Evolutionary conservation across 92 coral and sea anemone genomes (phyloP).

Genomic region (Heliopora coerulea): DNA sequence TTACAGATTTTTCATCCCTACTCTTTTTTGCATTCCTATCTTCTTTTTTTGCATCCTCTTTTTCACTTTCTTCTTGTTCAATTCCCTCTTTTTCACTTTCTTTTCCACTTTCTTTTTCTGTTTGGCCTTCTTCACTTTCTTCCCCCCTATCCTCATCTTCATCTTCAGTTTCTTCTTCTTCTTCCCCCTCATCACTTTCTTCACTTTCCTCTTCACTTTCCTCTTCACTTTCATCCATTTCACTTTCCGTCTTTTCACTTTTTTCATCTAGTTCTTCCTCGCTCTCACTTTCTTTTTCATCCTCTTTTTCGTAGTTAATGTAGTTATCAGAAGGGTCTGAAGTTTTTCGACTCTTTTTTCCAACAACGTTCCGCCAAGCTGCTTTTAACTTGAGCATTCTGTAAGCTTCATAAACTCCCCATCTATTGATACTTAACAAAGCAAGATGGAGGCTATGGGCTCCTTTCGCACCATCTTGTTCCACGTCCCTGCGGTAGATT

Average conservation of each 20-base stretch:
- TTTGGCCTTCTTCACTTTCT: constrained; percentile 11
- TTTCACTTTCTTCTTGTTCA: neutral
- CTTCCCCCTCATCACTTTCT: constrained; percentile 2
- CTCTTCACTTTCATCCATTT: neutral
- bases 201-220: neutral
- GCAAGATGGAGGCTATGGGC: constrained; percentile 65
- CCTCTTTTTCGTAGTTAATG: constrained; percentile 44
- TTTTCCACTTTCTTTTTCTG: neutral
- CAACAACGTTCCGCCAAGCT: constrained; percentile 80
- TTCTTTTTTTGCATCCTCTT: neutral
- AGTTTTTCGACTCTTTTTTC: constrained; percentile 38
- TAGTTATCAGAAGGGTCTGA: constrained; percentile 52
- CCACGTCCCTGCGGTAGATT: constrained; percentile 51
- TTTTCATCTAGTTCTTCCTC: constrained; percentile 73
- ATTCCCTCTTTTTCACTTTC: neutral
- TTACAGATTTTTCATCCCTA: neutral
- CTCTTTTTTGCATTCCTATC: no score
- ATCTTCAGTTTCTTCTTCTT: neutral
- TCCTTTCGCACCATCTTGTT: constrained; percentile 59
- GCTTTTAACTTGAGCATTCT: constrained; percentile 70
- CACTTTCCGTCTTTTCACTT: constrained; percentile 61
- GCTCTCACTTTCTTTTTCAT: constrained; percentile 68
- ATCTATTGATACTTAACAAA: constrained; percentile 73
- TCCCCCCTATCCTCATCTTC: constrained; percentile 17
- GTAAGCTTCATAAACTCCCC: constrained; percentile 92